These are phyloP conservation scores for Aplodontia rufa DNA, from an alignment of 2,113 vertebrate genomes.

Conservation along the genomic window DNA sequence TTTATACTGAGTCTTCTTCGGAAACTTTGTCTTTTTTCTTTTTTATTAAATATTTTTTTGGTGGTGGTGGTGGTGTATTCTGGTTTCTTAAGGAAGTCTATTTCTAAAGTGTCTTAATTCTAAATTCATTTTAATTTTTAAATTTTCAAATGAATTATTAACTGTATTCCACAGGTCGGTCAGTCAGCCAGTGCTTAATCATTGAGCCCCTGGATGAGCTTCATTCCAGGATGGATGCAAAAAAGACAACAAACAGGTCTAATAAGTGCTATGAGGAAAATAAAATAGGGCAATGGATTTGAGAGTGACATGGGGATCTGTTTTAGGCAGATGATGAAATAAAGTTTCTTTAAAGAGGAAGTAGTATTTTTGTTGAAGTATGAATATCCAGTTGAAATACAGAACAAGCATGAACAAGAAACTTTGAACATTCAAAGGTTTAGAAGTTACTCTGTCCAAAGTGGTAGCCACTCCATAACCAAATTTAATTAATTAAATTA, in stretches of 20 bases:
- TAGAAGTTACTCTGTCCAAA: neutral
- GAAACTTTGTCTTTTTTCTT: no score
- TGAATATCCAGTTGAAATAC: neutral
- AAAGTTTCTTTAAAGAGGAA: neutral
- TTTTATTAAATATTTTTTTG: no score
- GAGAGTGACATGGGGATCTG: neutral
- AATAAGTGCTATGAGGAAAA: neutral
- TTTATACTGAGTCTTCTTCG: neutral
- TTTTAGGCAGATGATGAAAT: neutral
- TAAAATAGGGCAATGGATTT: neutral
- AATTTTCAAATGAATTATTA: neutral
- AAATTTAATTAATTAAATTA: neutral
- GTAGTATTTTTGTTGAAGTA: neutral
- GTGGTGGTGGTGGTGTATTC: no score
- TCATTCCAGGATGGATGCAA: neutral
- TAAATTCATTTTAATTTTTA: neutral
- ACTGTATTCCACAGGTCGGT: neutral
- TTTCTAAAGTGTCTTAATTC: neutral
- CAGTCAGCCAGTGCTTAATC: neutral
- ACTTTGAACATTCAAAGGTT: neutral
- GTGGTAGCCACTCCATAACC: neutral
- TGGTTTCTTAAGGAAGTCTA: neutral
- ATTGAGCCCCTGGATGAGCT: neutral
- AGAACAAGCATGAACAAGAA: no score
- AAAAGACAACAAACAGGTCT: neutral